Conservation (phyloP, 2,797 vertebrate genomes). For the Dipus sagitta region DNA sequence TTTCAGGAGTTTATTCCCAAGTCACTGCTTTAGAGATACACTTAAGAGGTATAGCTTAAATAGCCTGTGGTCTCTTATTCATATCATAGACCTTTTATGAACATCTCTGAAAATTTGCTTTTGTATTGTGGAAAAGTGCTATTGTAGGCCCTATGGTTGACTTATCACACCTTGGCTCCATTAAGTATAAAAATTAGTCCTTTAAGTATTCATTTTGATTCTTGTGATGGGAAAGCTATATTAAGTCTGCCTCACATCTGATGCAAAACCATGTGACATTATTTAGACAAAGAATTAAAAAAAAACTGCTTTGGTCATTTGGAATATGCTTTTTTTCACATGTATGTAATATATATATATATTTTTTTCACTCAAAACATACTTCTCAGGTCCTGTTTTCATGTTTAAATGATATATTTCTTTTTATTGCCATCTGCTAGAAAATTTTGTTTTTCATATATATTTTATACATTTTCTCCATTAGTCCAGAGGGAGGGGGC, state of each 20-base stretch:
- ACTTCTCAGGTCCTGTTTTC: not conserved
- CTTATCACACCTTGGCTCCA: not conserved
- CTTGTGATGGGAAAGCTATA: not conserved
- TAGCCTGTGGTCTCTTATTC: not conserved
- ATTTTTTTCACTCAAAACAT: too few species aligned
- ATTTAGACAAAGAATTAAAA: not conserved
- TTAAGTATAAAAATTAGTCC: not conserved
- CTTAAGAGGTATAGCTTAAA: accelerated
- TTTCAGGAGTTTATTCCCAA: accelerated
- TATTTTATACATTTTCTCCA: not conserved
- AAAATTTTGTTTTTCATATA: not conserved
- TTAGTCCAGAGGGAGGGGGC: not conserved
- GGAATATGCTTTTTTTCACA: not conserved
- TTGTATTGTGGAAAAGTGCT: not conserved
- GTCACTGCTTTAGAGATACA: too few species aligned
- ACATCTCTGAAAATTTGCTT: not conserved
- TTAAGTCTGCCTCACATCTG: not conserved
- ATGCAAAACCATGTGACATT: not conserved
- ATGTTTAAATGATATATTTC: not conserved
- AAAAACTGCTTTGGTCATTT: not conserved
- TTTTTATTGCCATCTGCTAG: not conserved
- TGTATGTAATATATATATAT: not conserved
- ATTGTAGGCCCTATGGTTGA: not conserved
- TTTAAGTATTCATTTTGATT: not conserved
- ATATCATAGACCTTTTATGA: not conserved